Conservation (phyloP, 2,113 vertebrate species). For the Copsychus sechellarum region DNA sequence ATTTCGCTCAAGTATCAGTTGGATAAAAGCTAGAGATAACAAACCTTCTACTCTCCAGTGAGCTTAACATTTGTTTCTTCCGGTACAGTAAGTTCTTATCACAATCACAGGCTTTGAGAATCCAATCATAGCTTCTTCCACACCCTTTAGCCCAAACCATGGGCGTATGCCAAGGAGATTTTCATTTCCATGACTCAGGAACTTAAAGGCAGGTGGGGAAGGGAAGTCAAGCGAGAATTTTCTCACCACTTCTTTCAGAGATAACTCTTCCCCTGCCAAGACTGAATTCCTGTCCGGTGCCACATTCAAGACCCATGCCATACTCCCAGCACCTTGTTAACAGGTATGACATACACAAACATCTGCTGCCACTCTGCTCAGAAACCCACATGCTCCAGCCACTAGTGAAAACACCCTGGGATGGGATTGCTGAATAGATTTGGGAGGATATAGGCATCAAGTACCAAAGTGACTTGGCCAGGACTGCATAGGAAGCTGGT, state of each 20-base stretch:
- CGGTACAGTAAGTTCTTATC: conserved; percentile 58
- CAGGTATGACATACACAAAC: neutral
- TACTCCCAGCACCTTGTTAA: neutral
- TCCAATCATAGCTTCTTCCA: conserved; percentile 61
- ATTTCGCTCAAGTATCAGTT: conserved; percentile 53
- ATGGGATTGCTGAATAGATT: neutral
- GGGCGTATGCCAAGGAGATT: conserved; percentile 63
- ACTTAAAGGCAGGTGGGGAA: conserved; percentile 59
- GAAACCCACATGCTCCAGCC: neutral
- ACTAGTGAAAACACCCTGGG: neutral
- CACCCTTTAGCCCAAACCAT: conserved; percentile 58
- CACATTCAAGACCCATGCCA: neutral
- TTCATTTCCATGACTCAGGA: conserved; percentile 69
- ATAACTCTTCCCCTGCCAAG: conserved; percentile 45
- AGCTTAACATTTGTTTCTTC: conserved; percentile 70
- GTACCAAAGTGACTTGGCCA: neutral
- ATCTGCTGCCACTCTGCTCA: neutral
- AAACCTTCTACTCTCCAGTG: conserved; percentile 65
- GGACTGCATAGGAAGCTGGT: neutral
- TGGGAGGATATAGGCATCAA: neutral
- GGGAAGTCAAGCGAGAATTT: conserved; percentile 57
- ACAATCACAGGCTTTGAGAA: conserved; percentile 67
- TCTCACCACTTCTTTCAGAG: conserved; percentile 25
- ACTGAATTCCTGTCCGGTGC: neutral
- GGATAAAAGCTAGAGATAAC: conserved; percentile 65